Evolutionary conservation across 2,113 vertebrate species (phyloP).

Genomic region (Platysteira castanea): DNA sequence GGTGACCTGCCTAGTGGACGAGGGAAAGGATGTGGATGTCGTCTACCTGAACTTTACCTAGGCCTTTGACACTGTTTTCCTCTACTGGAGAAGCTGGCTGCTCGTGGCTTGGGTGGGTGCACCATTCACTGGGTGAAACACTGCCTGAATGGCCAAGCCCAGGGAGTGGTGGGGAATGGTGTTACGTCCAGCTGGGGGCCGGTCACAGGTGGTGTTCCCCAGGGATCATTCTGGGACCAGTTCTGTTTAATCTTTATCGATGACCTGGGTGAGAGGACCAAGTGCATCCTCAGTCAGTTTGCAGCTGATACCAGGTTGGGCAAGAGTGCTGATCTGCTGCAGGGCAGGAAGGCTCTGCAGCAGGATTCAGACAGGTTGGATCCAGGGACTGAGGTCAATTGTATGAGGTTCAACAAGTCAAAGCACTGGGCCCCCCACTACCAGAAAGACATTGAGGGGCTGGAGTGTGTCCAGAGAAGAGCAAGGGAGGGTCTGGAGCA

Average conservation of each 20-base stretch:
- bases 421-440: accelerated
- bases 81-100: neutral
- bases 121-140: neutral
- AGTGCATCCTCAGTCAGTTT: neutral
- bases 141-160: neutral
- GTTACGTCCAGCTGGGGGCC: neutral
- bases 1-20: neutral
- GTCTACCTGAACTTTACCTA: neutral
- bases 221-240: neutral
- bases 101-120: accelerated
- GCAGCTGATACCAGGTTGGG: neutral
- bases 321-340: neutral
- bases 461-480: neutral
- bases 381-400: neutral
- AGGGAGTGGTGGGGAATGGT: neutral
- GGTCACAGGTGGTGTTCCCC: accelerated
- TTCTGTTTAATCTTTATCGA: neutral
- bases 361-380: neutral
- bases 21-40: neutral
- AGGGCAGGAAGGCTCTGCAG: neutral
- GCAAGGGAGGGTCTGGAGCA: neutral
- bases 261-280: neutral
- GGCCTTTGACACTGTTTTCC: neutral
- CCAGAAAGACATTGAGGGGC: neutral
- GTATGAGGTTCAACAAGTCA: neutral